Evolutionary conservation across 2,888 invertebrate species (phyloP).

Genomic region (Limenitis arthemis): DNA sequence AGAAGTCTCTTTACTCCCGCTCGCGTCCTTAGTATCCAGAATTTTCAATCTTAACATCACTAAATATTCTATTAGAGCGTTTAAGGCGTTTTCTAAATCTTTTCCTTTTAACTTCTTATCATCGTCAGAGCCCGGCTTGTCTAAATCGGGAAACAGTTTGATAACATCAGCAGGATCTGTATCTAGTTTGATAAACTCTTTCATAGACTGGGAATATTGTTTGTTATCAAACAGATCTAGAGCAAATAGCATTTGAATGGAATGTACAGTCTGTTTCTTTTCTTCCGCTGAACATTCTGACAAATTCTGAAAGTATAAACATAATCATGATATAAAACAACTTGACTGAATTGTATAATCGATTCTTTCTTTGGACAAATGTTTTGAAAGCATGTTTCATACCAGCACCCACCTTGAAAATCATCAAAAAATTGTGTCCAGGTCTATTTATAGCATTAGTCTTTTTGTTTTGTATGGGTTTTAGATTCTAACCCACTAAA

Average conservation of each 20-base stretch:
- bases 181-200: conserved; percentile 88
- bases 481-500: no score
- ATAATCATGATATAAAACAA: not conserved
- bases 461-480: no score
- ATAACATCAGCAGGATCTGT: conserved; percentile 98
- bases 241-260: conserved; percentile 93
- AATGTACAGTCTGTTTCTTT: conserved; percentile 84
- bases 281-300: conserved; percentile 86
- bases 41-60: conserved; percentile 79
- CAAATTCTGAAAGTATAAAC: conserved; percentile 74
- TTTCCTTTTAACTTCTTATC: conserved; percentile 79
- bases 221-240: conserved; percentile 92
- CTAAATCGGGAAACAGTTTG: conserved; percentile 91
- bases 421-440: no score
- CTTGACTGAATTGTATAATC: no score
- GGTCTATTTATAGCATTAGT: no score
- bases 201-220: conserved; percentile 92
- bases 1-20: conserved; percentile 28
- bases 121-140: conserved; percentile 45
- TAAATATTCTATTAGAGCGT: conserved; percentile 92
- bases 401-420: no score
- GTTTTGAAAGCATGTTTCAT: no score
- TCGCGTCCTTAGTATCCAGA: conserved; percentile 47
- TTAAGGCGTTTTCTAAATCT: conserved; percentile 89
- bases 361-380: no score